Evolutionary conservation across 2,113 vertebrate species (phyloP), one percentile per base, ranked within the genome.

Genomic region (Elephas maximus): DNA sequence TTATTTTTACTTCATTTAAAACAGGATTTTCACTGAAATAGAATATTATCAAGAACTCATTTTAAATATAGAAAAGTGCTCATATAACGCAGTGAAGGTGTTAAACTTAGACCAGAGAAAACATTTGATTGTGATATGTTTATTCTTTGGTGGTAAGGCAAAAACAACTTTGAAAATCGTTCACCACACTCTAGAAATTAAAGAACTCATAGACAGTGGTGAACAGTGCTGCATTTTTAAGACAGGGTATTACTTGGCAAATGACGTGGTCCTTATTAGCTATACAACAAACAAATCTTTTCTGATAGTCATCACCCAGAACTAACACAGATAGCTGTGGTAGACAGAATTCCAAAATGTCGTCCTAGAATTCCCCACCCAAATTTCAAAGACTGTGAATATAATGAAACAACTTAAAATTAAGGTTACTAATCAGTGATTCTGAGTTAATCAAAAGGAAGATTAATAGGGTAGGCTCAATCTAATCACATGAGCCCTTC

Each of bases 241-340:
- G 92, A 95, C 69, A 53, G 11, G 90, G 85, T 96, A 90, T 94
- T 97, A 86, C 85, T 97, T 95, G 91, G 92, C 97, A 98, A 98
- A 98, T 94, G 93, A 98, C 98, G 93, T 95, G 93, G 80, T 96
- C 79, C 96, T 93, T 98, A 98, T 98, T 98, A 97, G 96, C 97
- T 96, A 87, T 63, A 95, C 97, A 97, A 96, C 97, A 98, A 98
- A 98, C 87, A 96, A 93, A 83, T 97, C 92, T 97, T 98, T 92
- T 98, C 96, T 98, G 84, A 74, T 97, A 92, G 93, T 94, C 97
- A 95, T 92, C 93, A 90, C 93, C 57, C 48, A 85, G 95, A 98
- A 95, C 92, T 97, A 98, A 97, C 97, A 95, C 96, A 98, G 97
- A 97, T 48, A 48, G 48, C 48, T 48, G 48, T 48, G 48, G 10